Conservation (phyloP, 2,113 vertebrate genomes). For the Pantherophis guttatus region DNA sequence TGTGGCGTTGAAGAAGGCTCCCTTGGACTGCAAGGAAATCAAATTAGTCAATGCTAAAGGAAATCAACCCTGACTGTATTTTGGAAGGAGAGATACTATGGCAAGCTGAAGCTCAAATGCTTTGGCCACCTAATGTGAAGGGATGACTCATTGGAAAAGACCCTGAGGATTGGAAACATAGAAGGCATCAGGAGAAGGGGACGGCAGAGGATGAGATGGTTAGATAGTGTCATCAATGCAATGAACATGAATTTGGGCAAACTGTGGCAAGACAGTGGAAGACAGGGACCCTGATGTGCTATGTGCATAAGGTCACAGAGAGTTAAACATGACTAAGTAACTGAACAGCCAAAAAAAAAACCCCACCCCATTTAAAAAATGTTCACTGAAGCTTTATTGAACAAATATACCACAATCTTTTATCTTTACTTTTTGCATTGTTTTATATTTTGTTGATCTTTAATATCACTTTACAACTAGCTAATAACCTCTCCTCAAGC, state of each 20-base stretch:
- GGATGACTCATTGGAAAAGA: neutral
- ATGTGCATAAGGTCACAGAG: too few relatives aligned
- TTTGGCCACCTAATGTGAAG: neutral
- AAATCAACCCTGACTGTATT: neutral
- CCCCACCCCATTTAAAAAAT: too few relatives aligned
- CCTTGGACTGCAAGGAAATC: neutral
- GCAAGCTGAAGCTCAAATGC: neutral
- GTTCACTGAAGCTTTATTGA: neutral
- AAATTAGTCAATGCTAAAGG: neutral
- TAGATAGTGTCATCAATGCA: neutral
- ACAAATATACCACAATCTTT: neutral
- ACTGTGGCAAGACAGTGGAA: neutral
- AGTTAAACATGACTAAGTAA: too few relatives aligned
- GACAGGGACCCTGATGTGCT: too few relatives aligned
- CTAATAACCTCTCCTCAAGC: neutral
- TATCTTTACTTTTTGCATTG: neutral
- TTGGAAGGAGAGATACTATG: neutral
- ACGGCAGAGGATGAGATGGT: neutral
- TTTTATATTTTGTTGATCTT: neutral
- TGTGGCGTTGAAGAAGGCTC: neutral
- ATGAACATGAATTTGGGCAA: neutral
- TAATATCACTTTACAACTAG: neutral
- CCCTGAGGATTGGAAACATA: neutral
- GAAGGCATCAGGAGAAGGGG: neutral
- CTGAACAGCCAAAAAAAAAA: too few relatives aligned